Percentiles rank a stretch among this genome's conserved stretches.
These are phyloP conservation scores for Ischnura elegans DNA, from an alignment of 2,888 invertebrate genomes.

Conservation along the genomic window DNA sequence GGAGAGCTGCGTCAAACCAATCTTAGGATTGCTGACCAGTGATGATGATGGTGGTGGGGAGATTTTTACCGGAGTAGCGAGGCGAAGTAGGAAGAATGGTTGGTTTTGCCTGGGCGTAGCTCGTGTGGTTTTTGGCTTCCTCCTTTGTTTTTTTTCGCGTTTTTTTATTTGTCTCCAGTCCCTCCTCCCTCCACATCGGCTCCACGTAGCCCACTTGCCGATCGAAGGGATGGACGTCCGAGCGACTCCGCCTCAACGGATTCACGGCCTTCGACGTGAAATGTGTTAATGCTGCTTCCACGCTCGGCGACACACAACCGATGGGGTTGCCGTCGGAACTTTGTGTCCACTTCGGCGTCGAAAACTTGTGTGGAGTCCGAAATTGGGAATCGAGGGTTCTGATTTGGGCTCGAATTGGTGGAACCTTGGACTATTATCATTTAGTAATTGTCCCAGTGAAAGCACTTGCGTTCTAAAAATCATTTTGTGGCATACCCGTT, in stretches of 20 bases:
- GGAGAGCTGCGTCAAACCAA: no score
- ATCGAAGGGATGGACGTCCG: slow-evolving; percentile 34
- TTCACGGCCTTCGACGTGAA: background rate
- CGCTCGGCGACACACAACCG: background rate
- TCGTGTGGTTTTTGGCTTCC: background rate
- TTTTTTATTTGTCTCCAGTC: background rate
- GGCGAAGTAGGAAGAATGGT: background rate
- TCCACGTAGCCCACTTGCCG: background rate
- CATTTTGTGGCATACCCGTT: no score
- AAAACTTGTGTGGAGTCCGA: no score
- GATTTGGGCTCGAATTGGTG: no score
- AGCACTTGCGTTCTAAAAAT: no score
- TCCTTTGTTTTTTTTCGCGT: background rate
- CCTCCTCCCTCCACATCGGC: background rate
- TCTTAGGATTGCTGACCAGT: no score
- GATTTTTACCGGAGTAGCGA: background rate
- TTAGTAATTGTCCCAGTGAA: no score
- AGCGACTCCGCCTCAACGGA: background rate
- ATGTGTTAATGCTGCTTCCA: background rate
- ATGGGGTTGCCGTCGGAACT: no score
- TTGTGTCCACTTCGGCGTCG: no score
- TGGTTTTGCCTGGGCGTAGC: background rate
- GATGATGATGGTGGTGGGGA: no score
- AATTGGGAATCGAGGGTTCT: no score
- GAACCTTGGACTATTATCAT: no score